Percentiles rank a stretch among this genome's conserved stretches.
These are phyloP conservation scores for Iguana delicatissima DNA, from an alignment of 2,797 vertebrate species.

Conservation along the genomic window DNA sequence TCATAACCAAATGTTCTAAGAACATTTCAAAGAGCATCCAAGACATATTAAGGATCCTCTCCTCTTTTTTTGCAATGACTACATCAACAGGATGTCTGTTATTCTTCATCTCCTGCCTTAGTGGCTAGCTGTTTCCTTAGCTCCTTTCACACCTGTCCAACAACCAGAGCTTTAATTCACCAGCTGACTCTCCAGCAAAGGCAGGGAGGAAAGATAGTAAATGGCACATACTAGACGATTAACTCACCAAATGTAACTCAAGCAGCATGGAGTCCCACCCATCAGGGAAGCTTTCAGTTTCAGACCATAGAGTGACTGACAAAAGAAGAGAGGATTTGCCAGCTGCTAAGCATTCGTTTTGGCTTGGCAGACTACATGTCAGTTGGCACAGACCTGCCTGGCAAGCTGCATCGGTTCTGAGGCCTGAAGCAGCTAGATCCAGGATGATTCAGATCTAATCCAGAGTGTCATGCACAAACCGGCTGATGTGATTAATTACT, in stretches of 20 bases:
- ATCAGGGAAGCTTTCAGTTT: slow-evolving; percentile 2
- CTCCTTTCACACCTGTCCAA: background rate
- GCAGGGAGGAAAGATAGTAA: background rate
- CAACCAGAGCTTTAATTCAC: background rate
- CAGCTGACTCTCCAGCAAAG: background rate
- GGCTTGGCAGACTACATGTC: background rate
- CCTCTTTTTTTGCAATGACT: background rate
- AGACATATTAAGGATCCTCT: background rate
- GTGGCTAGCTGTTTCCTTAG: background rate
- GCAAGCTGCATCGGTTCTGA: background rate
- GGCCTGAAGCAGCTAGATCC: background rate
- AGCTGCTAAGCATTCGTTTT: background rate
- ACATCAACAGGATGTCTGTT: background rate
- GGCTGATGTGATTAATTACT: background rate
- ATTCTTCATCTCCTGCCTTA: background rate
- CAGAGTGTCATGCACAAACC: slow-evolving; percentile 8
- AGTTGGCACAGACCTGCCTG: background rate
- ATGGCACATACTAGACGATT: background rate
- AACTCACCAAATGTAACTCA: background rate
- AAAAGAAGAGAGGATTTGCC: background rate
- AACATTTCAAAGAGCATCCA: background rate
- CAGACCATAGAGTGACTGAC: background rate
- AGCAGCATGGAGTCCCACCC: background rate
- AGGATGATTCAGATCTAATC: slow-evolving; percentile 17
- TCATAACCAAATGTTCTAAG: background rate